These are phyloP conservation scores for Proteles cristata DNA, from an alignment of 2,113 vertebrate genomes.

Conservation along the genomic window DNA sequence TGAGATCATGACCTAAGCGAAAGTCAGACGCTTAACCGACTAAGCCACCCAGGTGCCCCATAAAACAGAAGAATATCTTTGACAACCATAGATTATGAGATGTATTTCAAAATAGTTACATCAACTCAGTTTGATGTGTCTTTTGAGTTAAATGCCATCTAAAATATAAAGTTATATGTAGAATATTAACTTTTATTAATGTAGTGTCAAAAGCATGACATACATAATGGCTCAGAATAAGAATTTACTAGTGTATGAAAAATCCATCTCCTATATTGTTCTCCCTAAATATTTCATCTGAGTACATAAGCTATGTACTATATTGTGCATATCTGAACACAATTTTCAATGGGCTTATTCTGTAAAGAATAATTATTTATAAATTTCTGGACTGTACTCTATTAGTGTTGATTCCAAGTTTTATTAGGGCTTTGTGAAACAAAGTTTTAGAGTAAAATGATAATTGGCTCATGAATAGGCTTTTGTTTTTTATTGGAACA, in stretches of 20 bases:
- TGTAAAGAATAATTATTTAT: constrained; percentile 12
- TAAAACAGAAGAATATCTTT: constrained; percentile 20
- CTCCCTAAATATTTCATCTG: neutral
- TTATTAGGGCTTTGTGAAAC: constrained; percentile 56
- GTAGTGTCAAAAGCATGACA: neutral
- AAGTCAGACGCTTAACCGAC: too few relatives aligned
- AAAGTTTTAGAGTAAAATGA: constrained; percentile 51
- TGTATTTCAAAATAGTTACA: constrained; percentile 43
- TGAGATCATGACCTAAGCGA: too few relatives aligned
- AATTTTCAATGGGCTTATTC: constrained; percentile 48
- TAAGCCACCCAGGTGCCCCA: too few relatives aligned
- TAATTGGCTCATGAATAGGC: neutral
- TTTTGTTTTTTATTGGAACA: constrained; percentile 51
- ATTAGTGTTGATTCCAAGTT: constrained; percentile 22
- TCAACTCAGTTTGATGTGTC: too few relatives aligned
- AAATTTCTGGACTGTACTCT: constrained; percentile 27
- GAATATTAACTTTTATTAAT: constrained; percentile 53
- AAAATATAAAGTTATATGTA: constrained; percentile 28
- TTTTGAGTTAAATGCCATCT: constrained; percentile 40
- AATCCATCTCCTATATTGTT: neutral
- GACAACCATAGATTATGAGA: constrained; percentile 22
- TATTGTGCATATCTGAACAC: neutral
- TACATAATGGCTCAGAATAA: constrained; percentile 9
- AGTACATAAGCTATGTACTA: neutral
- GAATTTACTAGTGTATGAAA: constrained; percentile 45